Evolutionary conservation across 2,888 invertebrate species (phyloP), one percentile per base, ranked within the genome.

Genomic region (Cordylochernes scorpioides): DNA sequence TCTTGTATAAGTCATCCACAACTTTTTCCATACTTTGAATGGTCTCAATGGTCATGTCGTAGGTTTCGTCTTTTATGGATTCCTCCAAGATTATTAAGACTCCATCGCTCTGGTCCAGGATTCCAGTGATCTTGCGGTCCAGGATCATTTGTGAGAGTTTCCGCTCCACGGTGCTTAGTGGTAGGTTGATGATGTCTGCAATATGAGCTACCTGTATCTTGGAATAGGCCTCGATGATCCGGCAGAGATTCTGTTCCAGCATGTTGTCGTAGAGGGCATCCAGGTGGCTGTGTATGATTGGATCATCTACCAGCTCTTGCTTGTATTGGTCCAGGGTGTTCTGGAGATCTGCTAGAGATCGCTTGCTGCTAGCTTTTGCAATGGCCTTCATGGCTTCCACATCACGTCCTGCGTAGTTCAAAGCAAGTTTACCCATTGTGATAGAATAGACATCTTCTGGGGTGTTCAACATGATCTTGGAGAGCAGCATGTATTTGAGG

Each of bases 71-170:
- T n/a, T n/a, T 9, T 19, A 19, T 9, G 9, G 19, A 8, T 8
- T 54, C 52, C 31, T 58, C 59, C 44, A 57, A 60, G 8, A 60
- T 51, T 18, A 59, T 52, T 30, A 60, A 44, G 25, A 59, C 55
- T 14, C 59, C 59, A 4, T 52, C 52, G 27, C 57, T 58, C 45
- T 60, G 61, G 42, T 61, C 57, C 32, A 60, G 44, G 22, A 56
- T 57, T 34, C 59, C 60, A 44, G 53, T 54, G 44, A 97, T 70
- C 57, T 94, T 97, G 49, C 82, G 82, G 57, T 99, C 97, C 53
- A 99, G 61, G 51, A 99, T 97, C 97, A 99, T 99, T 58, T 94
- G 94, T 28, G 94, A 91, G 34, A 97, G 60, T 58, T 99, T 99
- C 59, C 86, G 86, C 57, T 97, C 97, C 30, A 97, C 94, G 59